Evolutionary conservation across 2,888 invertebrate species (phyloP).

Genomic region (Diachrysia chrysitis): DNA sequence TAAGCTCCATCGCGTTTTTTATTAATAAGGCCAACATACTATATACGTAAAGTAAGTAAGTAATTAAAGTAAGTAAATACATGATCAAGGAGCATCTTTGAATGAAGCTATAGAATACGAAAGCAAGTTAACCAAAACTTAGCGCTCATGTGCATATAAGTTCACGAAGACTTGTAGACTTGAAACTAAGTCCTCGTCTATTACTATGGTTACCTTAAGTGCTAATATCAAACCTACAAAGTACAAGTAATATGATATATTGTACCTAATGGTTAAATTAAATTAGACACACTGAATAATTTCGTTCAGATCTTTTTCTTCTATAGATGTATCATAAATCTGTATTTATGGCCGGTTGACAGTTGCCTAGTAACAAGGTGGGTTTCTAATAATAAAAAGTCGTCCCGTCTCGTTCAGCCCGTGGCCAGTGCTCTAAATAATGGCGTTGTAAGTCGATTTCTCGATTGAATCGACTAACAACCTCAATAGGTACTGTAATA

Average conservation of each 20-base stretch:
- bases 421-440: neutral
- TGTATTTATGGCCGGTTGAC: neutral
- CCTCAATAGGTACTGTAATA: slow-evolving; percentile 6
- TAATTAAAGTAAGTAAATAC: neutral
- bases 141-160: slow-evolving; percentile 56
- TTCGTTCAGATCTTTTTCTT: neutral
- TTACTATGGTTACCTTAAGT: slow-evolving; percentile 21
- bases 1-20: no score
- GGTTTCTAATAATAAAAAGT: neutral
- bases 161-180: slow-evolving; percentile 50
- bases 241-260: neutral
- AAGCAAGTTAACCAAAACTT: slow-evolving; percentile 51
- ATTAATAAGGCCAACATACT: no score
- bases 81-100: slow-evolving; percentile 12
- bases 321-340: neutral
- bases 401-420: neutral
- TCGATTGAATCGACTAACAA: slow-evolving; percentile 6
- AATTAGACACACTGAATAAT: neutral
- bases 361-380: neutral
- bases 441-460: slow-evolving; percentile 3
- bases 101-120: slow-evolving; percentile 40
- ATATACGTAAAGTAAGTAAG: no score
- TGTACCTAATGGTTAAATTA: neutral
- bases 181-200: slow-evolving; percentile 42
- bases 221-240: slow-evolving; percentile 19